Percentiles rank a stretch among this genome's conserved stretches.
phyloP scores from a whole-genome alignment of 64 coral and sea anemone genomes.

The Orbicella faveolata region DNA sequence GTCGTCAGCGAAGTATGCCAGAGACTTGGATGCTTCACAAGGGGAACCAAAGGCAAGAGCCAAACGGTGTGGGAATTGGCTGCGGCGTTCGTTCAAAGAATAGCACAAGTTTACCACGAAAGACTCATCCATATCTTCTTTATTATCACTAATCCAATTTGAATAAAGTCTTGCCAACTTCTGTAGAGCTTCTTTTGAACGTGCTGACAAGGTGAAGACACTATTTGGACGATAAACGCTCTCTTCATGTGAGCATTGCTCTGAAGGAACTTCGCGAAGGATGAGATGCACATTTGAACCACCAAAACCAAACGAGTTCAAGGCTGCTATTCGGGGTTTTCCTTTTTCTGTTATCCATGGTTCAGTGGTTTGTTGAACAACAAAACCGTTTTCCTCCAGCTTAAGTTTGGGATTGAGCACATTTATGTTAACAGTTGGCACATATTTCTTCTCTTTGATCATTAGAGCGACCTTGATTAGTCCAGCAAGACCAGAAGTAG shows the following conservation, averaged over 20 bases:
- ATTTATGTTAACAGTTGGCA: constrained; percentile 72
- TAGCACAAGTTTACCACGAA: constrained; percentile 47
- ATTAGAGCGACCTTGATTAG: constrained; percentile 69
- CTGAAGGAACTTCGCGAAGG: constrained; percentile 35
- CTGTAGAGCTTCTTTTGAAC: constrained; percentile 26
- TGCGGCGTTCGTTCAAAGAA: constrained; percentile 49
- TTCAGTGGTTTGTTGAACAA: constrained; percentile 42
- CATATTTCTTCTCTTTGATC: constrained; percentile 58
- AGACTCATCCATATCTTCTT: neutral
- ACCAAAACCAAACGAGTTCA: constrained; percentile 67
- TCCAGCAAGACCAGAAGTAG: constrained; percentile 79
- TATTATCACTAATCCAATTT: constrained; percentile 2
- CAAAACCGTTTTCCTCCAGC: constrained; percentile 42
- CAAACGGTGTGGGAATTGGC: constrained; percentile 21
- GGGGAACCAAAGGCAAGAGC: constrained; percentile 38
- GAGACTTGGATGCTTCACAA: neutral
- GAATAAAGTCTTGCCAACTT: constrained; percentile 17
- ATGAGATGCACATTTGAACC: constrained; percentile 61
- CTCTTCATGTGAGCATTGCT: neutral
- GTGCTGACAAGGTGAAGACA: constrained; percentile 38
- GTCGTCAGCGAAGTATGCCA: constrained; percentile 9
- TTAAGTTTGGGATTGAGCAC: constrained; percentile 71
- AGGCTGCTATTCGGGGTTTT: constrained; percentile 56
- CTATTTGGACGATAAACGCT: neutral
- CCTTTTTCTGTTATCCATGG: constrained; percentile 24